Evolutionary conservation across 2,113 vertebrate species (phyloP).

Genomic region (Paramormyrops kingsleyae): DNA sequence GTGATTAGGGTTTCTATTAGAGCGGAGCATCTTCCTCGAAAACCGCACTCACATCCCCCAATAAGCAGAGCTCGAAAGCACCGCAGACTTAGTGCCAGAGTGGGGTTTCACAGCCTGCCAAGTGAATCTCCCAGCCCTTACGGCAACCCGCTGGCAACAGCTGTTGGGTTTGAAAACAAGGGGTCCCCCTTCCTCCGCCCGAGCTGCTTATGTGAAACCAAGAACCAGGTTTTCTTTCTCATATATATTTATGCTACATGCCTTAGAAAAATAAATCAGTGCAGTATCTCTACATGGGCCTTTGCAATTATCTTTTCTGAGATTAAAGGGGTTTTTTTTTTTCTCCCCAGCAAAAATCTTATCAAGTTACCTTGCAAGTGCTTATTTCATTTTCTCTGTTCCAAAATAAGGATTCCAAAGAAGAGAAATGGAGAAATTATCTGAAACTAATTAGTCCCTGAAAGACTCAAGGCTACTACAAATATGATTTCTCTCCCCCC

Average conservation of each 20-base stretch:
- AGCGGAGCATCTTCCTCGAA: not conserved
- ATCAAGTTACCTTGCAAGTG: slow-evolving; percentile 15
- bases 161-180: slow-evolving; percentile 45
- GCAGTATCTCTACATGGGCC: slow-evolving; percentile 9
- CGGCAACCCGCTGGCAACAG: slow-evolving; percentile 56
- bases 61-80: not conserved
- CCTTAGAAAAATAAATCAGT: slow-evolving; percentile 11
- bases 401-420: slow-evolving; percentile 20
- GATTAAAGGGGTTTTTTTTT: slow-evolving; percentile 20
- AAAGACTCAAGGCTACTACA: slow-evolving; percentile 9
- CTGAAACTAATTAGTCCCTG: slow-evolving; percentile 32
- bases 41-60: not conserved
- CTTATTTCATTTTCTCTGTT: slow-evolving; percentile 23
- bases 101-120: slow-evolving; percentile 48
- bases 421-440: slow-evolving; percentile 31
- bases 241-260: slow-evolving; percentile 10
- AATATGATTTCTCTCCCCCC: not conserved
- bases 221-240: not conserved
- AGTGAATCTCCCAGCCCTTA: slow-evolving; percentile 45
- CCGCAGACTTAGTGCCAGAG: slow-evolving; percentile 24
- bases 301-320: slow-evolving; percentile 19
- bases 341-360: slow-evolving; percentile 15
- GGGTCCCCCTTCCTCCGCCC: slow-evolving; percentile 16
- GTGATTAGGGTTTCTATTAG: not conserved
- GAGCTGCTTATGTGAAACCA: slow-evolving; percentile 17